Base-by-base conservation (phyloP, 2,888 invertebrate genomes). In the Eutolmus rufibarbis region DNA sequence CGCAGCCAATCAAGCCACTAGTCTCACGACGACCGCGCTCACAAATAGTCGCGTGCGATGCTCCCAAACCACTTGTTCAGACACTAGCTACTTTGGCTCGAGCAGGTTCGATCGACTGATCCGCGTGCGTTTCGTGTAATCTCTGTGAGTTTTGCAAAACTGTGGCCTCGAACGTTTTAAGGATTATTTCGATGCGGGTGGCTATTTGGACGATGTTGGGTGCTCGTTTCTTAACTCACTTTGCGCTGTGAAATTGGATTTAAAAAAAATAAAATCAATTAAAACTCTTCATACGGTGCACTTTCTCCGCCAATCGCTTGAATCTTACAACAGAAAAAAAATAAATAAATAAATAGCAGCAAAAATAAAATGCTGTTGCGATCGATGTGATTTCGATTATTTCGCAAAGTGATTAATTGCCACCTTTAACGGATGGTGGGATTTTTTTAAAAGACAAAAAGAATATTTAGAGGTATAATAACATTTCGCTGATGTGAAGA, bases 21-120 rank as follows among this genome's bases (percentile, higher is more conserved):
- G 88, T 88, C 88, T 87, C 40, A 82, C 87, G 87, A 84, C 82
- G 86, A 87, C 88, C 86, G 86, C 77, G 88, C 86, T 86, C 85
- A 82, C 77, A 87, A 86, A 87, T 86, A 88, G 88, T 87, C 86
- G 86, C 66, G 78, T 77, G 86, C 77, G 37, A 86, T 77, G 77
- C 57, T 56, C 77, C 23, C 34, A 78, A 57, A 16, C 51, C 57
- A 86, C 34, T 78, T 86, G 74, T 34, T 77, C 28, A 86, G 28
- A 56, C 56, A 77, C 76, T 86, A 86, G 77, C 86, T 77, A 31
- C 74, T 46, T 66, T 66, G 66, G 85, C 28, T 46, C 85, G 57
- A 43, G 85, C 85, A 31, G 16, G 74, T 85, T 46, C 84, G 74
- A 43, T 43, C 51, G 31, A 28, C 43, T 57, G 46, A 51, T 28